Base-by-base conservation (phyloP, 1,140 invertebrate species). In the Sitophilus oryzae region DNA sequence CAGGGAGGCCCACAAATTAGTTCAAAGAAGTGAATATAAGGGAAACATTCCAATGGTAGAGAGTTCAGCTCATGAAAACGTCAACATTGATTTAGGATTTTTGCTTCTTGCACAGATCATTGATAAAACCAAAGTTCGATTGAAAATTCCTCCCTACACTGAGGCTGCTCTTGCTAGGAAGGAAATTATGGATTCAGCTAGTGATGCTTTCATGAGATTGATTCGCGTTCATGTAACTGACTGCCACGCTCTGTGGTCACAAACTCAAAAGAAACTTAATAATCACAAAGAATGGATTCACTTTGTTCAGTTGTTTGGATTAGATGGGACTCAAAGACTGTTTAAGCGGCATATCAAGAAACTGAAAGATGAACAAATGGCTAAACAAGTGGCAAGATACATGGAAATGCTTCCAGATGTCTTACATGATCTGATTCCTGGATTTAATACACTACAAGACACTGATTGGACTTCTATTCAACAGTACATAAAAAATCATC, bases 11-110 rank as follows among this genome's bases (percentile, higher is more conserved):
- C 92, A 96, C 66, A 86, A 86, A 66, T 75, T 98, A 37, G 79
- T 93, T 1, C 84, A 85, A 66, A 79, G 92, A 20, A 96, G 95
- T 72, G 94, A 98, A 72, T 95, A 93, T 67, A 94, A 93, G 70
- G 84, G 85, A 52, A 77, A 80, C 58, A 90, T 98, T 61, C 84
- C 89, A 0, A 75, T 98, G 37, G 84, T 98, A 25, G 95, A 98
- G 77, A 95, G 93, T 0, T 97, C 93, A 10, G 86, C 94, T 6
- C 93, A 97, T 67, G 90, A 96, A 67, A 97, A 96, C 72, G 91
- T 98, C 41, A 99, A 98, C 73, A 89, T 97, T 14, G 95, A 98
- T 69, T 75, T 90, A 56, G 91, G 94, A 6, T 98, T 98, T 73
- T 81, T 97, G 66, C 79, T 92, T 40, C 72, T 97, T 22, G 93